Base-by-base conservation (phyloP, 2,113 vertebrate genomes). In the Caracal caracal region DNA sequence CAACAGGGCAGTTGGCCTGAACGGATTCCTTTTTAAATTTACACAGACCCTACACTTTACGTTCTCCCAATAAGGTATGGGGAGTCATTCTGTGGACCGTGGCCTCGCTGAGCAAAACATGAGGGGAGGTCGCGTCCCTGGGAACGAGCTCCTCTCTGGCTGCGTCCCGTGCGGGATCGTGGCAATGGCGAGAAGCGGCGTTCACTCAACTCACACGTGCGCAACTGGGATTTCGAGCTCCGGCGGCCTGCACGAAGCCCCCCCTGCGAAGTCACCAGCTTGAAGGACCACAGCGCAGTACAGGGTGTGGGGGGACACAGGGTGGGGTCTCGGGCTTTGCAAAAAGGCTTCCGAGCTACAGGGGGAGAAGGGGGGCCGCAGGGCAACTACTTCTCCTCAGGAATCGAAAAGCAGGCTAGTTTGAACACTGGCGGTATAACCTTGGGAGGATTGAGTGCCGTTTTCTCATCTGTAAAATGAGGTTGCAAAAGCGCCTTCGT, bases 391-490 rank as follows among this genome's bases (percentile, higher is more conserved):
- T 12, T 13, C 6, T 35, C 65, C 26, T n/a, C 22, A 5, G 51
- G 26, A 19, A 7, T 9, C 20, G 8, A 1, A 22, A 49, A 2
- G 1, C 2, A 8, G 53, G n/a, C 37, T 24, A 2, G 30, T 43
- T 0, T 22, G 33, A 26, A 20, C 0, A 20, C 80, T 9, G 12
- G 19, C 37, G 4, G 24, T 9, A 0, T 1, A 24, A 43, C 26
- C 15, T 26, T 9, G 47, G 87, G 51, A 10, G 10, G 1, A 11
- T 4, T 0, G 65, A 37, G 59, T 7, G 11, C 13, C 20, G 9
- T 6, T 24, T 28, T 7, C 33, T 35, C 1, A 75, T 16, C 47
- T 51, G 17, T 15, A 5, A 10, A 17, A 22, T 1, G 30, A 40
- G 80, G 22, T 1, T 6, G 4, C 5, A 6, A 61, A 9, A 30